These are phyloP conservation scores for Peromyscus nudipes DNA, from an alignment of 2,797 vertebrate species.

Conservation along the genomic window DNA sequence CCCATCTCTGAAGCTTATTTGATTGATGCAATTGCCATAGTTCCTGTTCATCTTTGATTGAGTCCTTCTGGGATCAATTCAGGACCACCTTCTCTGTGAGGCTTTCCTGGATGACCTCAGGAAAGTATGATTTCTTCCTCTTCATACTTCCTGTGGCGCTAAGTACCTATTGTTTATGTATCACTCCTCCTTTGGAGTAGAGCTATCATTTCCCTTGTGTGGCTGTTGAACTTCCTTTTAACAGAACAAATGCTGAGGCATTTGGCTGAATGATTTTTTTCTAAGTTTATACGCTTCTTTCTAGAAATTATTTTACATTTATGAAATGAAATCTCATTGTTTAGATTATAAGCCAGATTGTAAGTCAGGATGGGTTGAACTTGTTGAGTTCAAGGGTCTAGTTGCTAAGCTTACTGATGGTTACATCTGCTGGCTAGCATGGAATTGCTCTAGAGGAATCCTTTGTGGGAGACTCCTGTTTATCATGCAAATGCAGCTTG, in stretches of 20 bases:
- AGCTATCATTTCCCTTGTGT: not conserved
- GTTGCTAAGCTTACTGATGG: not conserved
- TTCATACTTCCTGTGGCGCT: not conserved
- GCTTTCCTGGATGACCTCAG: not conserved
- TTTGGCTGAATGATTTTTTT: not conserved
- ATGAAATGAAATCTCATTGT: slow-evolving; percentile 32
- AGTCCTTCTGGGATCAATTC: not conserved
- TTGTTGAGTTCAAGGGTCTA: not conserved
- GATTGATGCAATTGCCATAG: not conserved
- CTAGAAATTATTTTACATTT: not conserved
- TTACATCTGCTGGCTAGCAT: not conserved
- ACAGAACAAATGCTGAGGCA: not conserved
- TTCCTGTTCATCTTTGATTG: not conserved
- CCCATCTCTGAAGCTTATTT: not conserved
- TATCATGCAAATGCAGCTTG: not conserved
- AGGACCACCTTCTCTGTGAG: not conserved
- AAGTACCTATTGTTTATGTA: not conserved
- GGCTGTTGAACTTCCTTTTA: not conserved
- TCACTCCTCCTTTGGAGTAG: not conserved
- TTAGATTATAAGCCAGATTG: not conserved
- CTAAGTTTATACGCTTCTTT: not conserved
- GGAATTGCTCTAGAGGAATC: not conserved
- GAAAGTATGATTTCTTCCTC: not conserved
- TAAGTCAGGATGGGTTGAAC: not conserved
- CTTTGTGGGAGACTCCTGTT: not conserved